These are phyloP conservation scores for Setipinna tenuifilis DNA, from an alignment of 2,797 vertebrate genomes.

Conservation along the genomic window DNA sequence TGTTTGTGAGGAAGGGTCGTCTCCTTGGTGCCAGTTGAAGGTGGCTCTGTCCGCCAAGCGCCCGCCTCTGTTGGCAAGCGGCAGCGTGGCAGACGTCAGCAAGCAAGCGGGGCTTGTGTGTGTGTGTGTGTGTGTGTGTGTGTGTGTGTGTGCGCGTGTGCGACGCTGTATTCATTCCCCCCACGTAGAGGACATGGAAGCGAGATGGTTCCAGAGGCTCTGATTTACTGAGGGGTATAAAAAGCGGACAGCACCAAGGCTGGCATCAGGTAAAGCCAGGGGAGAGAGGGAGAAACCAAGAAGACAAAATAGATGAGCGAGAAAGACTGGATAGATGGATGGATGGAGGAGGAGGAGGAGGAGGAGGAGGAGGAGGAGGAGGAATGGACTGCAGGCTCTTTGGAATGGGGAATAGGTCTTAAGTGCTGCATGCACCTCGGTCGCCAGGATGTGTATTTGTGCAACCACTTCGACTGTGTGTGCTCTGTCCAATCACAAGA, in stretches of 20 bases:
- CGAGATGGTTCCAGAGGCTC: constrained; percentile 34
- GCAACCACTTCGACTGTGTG: constrained; percentile 24
- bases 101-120: neutral
- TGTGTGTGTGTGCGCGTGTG: constrained; percentile 25
- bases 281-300: neutral
- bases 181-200: constrained; percentile 35
- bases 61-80: constrained; percentile 30
- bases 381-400: neutral
- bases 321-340: neutral
- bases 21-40: constrained; percentile 26
- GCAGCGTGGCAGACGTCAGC: constrained; percentile 28
- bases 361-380: neutral
- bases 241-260: constrained; percentile 37
- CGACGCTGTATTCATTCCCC: constrained; percentile 37
- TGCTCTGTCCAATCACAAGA: neutral
- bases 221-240: constrained; percentile 46
- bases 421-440: neutral
- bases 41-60: constrained; percentile 27
- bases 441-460: constrained; percentile 30
- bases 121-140: no score
- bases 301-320: neutral
- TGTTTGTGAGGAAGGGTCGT: constrained; percentile 5
- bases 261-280: constrained; percentile 34
- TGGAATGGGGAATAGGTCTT: constrained; percentile 18
- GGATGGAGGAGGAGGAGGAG: neutral